phyloP scores from a whole-genome alignment of 2,888 invertebrate genomes.

The Cyclophora punctaria region DNA sequence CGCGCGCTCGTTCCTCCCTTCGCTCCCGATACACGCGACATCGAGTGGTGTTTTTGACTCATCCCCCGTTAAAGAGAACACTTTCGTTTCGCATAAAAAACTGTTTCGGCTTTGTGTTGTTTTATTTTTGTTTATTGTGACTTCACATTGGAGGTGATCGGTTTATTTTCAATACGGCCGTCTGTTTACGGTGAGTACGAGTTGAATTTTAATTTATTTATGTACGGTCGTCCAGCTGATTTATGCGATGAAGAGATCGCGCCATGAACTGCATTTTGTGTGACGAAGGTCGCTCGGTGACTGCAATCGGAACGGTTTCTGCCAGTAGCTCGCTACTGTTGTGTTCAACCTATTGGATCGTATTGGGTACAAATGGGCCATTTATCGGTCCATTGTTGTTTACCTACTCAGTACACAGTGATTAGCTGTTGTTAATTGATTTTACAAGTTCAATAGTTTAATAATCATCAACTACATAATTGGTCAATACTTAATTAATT shows the following conservation, averaged over 20 bases:
- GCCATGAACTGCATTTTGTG: conserved; percentile 52
- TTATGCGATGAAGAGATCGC: conserved; percentile 54
- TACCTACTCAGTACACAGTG: conserved; percentile 22
- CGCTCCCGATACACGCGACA: conserved; percentile 45
- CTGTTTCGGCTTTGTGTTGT: conserved; percentile 65
- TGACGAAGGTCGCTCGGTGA: conserved; percentile 52
- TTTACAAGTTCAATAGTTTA: conserved; percentile 11
- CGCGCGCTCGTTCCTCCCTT: conserved; percentile 34
- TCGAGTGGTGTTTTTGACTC: conserved; percentile 52
- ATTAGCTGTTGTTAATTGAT: conserved; percentile 19
- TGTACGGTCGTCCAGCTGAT: conserved; percentile 54
- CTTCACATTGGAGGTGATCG: conserved; percentile 61
- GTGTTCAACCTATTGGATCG: not conserved
- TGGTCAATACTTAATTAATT: conserved; percentile 4
- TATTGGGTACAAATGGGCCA: conserved; percentile 29
- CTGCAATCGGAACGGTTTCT: conserved; percentile 45
- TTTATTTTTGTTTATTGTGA: conserved; percentile 54
- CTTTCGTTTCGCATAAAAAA: conserved; percentile 42
- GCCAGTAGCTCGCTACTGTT: conserved; percentile 23
- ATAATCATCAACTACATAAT: not conserved
- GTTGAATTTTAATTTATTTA: conserved; percentile 59
- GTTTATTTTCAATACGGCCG: conserved; percentile 60
- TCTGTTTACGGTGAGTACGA: conserved; percentile 66
- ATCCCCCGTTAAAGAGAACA: conserved; percentile 38
- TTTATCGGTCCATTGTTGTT: conserved; percentile 29